Conservation (phyloP, 2,797 vertebrate species). For the Helicolenus hilgendorfi region DNA sequence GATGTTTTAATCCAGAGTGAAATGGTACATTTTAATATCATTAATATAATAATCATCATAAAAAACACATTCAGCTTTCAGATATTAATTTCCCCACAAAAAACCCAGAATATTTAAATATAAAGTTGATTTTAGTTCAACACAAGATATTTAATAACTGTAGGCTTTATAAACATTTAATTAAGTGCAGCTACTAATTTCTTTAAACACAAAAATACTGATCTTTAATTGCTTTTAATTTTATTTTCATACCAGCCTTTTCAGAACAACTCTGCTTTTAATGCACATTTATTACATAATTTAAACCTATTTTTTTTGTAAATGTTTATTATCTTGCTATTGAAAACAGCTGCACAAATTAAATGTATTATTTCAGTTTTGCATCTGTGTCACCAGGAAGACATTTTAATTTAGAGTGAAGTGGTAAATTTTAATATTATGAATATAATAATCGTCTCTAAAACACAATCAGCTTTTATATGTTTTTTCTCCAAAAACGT, state of each 20-base stretch:
- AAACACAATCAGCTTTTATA: not conserved
- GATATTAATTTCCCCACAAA: not conserved
- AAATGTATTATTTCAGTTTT: not conserved
- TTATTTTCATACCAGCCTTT: not conserved
- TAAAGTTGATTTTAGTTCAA: rapidly evolving
- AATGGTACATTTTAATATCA: not conserved
- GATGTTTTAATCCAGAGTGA: not conserved
- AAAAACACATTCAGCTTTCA: not conserved
- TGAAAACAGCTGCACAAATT: not conserved
- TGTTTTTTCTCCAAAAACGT: not conserved
- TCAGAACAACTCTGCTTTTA: too few species aligned
- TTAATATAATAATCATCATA: not conserved
- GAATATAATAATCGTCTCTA: not conserved
- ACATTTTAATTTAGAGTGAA: not conserved
- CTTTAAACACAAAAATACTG: not conserved
- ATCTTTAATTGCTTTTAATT: not conserved
- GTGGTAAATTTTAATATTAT: not conserved
- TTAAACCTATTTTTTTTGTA: too few species aligned
- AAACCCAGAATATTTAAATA: not conserved
- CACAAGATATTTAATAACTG: not conserved
- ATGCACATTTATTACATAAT: too few species aligned
- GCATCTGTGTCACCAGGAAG: not conserved
- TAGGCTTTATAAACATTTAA: not conserved
- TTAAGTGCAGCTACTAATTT: not conserved
- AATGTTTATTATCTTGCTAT: too few species aligned